These are phyloP conservation scores for Cephalopterus ornatus DNA, from an alignment of 2,113 vertebrate species.

Conservation along the genomic window DNA sequence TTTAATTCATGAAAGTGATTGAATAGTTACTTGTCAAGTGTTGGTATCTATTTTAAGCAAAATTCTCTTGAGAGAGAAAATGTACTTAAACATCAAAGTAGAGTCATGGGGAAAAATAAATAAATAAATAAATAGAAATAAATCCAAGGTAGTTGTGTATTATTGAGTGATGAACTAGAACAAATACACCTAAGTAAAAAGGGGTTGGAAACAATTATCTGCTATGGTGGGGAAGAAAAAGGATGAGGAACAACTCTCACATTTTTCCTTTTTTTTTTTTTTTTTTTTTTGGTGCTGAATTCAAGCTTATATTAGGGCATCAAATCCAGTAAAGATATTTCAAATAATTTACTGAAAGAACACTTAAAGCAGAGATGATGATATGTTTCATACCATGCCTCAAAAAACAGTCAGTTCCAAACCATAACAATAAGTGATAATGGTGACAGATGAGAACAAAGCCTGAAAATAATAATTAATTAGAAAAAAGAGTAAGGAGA, in stretches of 20 bases:
- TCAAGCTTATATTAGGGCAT: background rate
- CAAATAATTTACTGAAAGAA: background rate
- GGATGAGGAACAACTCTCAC: background rate
- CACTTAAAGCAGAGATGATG: background rate
- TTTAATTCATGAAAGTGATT: background rate
- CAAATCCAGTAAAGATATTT: background rate
- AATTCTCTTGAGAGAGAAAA: background rate
- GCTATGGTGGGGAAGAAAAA: background rate
- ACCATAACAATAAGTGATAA: background rate
- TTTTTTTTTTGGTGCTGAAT: background rate
- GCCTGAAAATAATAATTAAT: background rate
- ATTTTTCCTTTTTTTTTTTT: background rate
- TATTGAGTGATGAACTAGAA: background rate
- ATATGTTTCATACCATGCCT: background rate
- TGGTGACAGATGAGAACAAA: background rate
- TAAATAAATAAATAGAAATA: background rate
- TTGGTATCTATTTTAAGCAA: background rate
- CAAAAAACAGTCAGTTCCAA: background rate
- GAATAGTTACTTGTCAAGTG: background rate
- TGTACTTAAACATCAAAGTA: background rate
- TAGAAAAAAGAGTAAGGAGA: background rate
- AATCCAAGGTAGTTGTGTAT: background rate
- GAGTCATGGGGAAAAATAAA: background rate
- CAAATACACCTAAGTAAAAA: background rate
- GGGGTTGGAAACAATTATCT: background rate